Evolutionary conservation across 2,113 vertebrate genomes (phyloP).

Genomic region (Neofelis nebulosa): DNA sequence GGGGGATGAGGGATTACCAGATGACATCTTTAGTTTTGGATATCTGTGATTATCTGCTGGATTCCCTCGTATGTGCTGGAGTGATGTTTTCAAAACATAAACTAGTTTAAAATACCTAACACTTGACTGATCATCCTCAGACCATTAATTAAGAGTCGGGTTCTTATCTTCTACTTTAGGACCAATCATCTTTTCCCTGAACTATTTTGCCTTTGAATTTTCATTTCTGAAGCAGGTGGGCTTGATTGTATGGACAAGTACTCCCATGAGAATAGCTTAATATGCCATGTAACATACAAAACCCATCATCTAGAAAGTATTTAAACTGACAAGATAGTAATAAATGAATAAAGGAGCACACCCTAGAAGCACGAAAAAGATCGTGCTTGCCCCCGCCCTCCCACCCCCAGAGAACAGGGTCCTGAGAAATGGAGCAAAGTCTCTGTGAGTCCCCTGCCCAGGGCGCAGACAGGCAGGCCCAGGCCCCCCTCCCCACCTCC

Average conservation of each 20-base stretch:
- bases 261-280: neutral
- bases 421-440: too few species aligned
- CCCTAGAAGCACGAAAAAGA: neutral
- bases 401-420: too few species aligned
- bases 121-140: neutral
- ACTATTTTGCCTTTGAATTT: neutral
- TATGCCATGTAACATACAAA: neutral
- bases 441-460: too few species aligned
- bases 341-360: neutral
- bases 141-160: neutral
- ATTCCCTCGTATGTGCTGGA: neutral
- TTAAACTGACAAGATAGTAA: neutral
- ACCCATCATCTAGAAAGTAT: neutral
- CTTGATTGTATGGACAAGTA: neutral
- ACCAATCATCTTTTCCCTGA: neutral
- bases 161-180: neutral
- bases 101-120: neutral
- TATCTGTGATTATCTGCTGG: neutral
- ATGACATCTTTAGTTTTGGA: neutral
- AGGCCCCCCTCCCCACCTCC: too few species aligned
- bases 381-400: neutral
- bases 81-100: neutral
- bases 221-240: neutral
- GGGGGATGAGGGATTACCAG: neutral
- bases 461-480: too few species aligned